Evolutionary conservation across 2,888 invertebrate genomes (phyloP).

Genomic region (Branchellion lobata): DNA sequence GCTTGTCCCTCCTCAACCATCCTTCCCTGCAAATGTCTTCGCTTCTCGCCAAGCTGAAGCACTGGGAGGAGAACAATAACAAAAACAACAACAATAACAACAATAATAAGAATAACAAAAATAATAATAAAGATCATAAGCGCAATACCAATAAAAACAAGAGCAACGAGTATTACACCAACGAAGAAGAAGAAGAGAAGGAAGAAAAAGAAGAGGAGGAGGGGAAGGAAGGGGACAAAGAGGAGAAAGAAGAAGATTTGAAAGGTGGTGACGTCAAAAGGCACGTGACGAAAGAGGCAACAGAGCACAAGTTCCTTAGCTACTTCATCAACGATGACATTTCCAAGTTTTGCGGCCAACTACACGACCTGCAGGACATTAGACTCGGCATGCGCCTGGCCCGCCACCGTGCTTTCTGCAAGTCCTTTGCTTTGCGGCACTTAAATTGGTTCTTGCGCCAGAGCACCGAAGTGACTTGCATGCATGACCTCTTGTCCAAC

Average conservation of each 20-base stretch:
- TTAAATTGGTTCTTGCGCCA: conserved; percentile 90
- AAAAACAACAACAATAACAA: background rate
- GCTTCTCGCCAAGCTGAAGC: conserved; percentile 64
- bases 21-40: conserved; percentile 84
- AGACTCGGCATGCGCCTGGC: conserved; percentile 85
- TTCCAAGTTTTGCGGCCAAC: conserved; percentile 75
- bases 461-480: conserved; percentile 83
- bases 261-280: background rate
- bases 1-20: conserved; percentile 80
- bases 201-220: background rate
- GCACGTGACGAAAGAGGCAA: background rate
- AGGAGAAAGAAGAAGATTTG: conserved; percentile 47
- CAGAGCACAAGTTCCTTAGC: background rate
- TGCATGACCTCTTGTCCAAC: conserved; percentile 96
- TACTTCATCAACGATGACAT: conserved; percentile 12
- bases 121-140: background rate
- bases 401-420: conserved; percentile 69
- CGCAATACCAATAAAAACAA: conserved; percentile 49
- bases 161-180: conserved; percentile 46
- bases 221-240: conserved; percentile 48
- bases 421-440: conserved; percentile 81
- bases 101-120: no score
- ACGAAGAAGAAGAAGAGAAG: background rate
- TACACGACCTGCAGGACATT: conserved; percentile 80
- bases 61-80: conserved; percentile 44